These are phyloP conservation scores for Sciurus carolinensis DNA, from an alignment of 2,797 vertebrate species.

Conservation along the genomic window DNA sequence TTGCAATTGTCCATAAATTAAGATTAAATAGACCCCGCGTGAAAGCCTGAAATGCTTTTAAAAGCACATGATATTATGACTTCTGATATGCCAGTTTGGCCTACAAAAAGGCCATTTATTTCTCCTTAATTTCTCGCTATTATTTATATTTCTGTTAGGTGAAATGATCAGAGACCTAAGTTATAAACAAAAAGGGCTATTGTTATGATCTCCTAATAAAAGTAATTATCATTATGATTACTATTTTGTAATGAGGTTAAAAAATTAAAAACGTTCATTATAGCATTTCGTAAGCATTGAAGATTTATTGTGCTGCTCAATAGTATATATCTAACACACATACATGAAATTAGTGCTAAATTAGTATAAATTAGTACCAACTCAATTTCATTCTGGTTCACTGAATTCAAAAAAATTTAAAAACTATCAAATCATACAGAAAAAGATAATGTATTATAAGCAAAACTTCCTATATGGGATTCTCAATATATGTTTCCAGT, in stretches of 20 bases:
- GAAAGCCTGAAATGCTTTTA: not conserved
- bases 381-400: conserved; percentile 26
- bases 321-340: not conserved
- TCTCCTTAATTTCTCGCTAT: conserved; percentile 1
- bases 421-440: not conserved
- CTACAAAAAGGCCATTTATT: not conserved
- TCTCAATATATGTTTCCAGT: not conserved
- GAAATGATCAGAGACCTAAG: not conserved
- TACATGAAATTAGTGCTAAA: conserved; percentile 40
- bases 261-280: not conserved
- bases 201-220: not conserved
- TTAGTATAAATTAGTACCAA: not conserved
- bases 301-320: conserved; percentile 12
- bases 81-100: not conserved
- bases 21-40: not conserved
- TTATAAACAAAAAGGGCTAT: not conserved
- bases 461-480: not conserved
- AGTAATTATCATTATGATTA: not conserved
- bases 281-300: conserved; percentile 4
- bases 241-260: conserved; percentile 19
- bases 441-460: not conserved
- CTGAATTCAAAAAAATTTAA: conserved; percentile 44
- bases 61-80: not conserved
- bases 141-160: not conserved
- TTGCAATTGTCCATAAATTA: not conserved